Evolutionary conservation across 2,888 invertebrate genomes (phyloP).

Genomic region (Stenodera caucasica): DNA sequence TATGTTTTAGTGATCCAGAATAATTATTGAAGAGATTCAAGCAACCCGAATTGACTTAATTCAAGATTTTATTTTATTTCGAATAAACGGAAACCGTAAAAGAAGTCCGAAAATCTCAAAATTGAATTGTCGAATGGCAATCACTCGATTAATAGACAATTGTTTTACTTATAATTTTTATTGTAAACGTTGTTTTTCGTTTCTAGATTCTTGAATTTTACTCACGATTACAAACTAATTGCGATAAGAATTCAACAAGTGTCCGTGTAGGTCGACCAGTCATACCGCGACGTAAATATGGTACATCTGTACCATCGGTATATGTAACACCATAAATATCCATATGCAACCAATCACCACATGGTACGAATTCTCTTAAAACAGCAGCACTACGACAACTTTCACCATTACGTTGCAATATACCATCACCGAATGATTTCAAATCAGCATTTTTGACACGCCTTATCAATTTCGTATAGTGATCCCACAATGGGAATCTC

Average conservation of each 20-base stretch:
- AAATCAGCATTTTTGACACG: slow-evolving; percentile 57
- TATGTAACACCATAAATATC: slow-evolving; percentile 78
- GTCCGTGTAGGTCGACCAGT: slow-evolving; percentile 79
- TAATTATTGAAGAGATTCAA: too few species aligned
- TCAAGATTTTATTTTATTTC: too few species aligned
- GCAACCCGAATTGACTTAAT: too few species aligned
- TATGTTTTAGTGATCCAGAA: too few species aligned
- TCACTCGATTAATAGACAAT: too few species aligned
- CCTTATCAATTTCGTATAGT: slow-evolving; percentile 65
- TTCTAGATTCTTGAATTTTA: too few species aligned
- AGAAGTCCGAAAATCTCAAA: too few species aligned
- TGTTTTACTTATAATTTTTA: too few species aligned
- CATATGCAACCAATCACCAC: slow-evolving; percentile 77
- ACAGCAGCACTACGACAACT: slow-evolving; percentile 81
- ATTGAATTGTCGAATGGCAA: too few species aligned
- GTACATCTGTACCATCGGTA: slow-evolving; percentile 64
- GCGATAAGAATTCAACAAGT: slow-evolving; percentile 70
- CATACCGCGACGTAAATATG: slow-evolving; percentile 68
- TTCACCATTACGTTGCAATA: slow-evolving; percentile 60
- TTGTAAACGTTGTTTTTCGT: too few species aligned
- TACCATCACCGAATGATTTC: slow-evolving; percentile 59
- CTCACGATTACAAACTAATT: slow-evolving; percentile 58
- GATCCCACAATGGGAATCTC: slow-evolving; percentile 79
- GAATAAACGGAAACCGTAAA: too few species aligned
- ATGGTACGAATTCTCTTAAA: slow-evolving; percentile 70